These are phyloP conservation scores for Heliornis fulica DNA, from an alignment of 2,113 vertebrate genomes.

Conservation along the genomic window DNA sequence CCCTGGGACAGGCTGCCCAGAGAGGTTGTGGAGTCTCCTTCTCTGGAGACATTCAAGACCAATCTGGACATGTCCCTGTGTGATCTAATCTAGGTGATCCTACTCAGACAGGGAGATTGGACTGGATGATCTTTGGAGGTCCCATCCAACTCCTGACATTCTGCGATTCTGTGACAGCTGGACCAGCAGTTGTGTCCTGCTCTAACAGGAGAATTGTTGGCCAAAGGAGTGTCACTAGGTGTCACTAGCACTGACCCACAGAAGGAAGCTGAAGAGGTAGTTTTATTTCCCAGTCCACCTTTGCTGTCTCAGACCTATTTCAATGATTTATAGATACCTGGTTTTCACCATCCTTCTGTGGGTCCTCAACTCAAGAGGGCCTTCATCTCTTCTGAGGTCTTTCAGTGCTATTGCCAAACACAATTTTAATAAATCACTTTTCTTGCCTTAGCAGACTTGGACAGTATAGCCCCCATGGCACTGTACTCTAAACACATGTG, in stretches of 20 bases:
- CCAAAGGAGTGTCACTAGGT: not conserved
- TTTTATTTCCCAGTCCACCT: not conserved
- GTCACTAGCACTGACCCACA: not conserved
- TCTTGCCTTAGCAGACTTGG: not conserved
- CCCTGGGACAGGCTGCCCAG: too few species aligned
- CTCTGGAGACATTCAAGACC: too few species aligned
- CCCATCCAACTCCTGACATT: too few species aligned
- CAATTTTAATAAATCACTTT: not conserved
- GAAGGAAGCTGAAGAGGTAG: not conserved
- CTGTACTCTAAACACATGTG: not conserved
- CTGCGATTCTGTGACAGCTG: too few species aligned
- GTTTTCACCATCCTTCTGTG: not conserved
- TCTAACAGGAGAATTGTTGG: not conserved
- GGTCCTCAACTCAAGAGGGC: not conserved
- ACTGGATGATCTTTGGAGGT: too few species aligned
- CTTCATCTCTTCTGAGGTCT: not conserved
- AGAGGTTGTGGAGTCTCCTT: too few species aligned
- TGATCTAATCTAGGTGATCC: too few species aligned
- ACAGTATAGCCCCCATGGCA: not conserved
- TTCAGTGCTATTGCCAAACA: not conserved
- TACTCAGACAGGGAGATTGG: too few species aligned
- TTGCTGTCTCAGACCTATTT: not conserved
- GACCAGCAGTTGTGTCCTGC: not conserved
- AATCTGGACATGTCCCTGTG: too few species aligned
- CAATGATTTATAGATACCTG: accelerated